These are phyloP conservation scores for Drosophila nigrodunni DNA, from an alignment of 1,140 invertebrate species.

Conservation along the genomic window DNA sequence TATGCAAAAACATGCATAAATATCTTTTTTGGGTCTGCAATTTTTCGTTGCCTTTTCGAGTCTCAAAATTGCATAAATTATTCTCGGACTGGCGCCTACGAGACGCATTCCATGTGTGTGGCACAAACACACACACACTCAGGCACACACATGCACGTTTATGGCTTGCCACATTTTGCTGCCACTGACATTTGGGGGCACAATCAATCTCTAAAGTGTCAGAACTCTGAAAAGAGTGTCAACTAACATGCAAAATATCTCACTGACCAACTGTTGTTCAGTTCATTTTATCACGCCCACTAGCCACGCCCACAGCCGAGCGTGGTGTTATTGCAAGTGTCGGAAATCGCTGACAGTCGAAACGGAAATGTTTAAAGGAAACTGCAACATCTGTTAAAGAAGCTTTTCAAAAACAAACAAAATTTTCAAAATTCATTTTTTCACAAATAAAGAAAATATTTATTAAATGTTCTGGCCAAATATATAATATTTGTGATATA, in stretches of 20 bases:
- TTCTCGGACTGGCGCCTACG: conserved; percentile 72
- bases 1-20: conserved; percentile 32
- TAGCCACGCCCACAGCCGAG: conserved; percentile 14
- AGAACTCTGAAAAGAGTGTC: conserved; percentile 50
- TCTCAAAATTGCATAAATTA: conserved; percentile 66
- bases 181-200: conserved; percentile 38
- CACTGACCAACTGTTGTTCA: background rate
- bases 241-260: conserved; percentile 42
- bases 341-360: conserved; percentile 19
- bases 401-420: conserved; percentile 5
- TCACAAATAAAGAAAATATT: conserved; percentile 8
- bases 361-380: conserved; percentile 11
- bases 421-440: conserved; percentile 3
- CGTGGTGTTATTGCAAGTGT: background rate
- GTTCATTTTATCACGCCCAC: background rate
- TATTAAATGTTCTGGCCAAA: background rate
- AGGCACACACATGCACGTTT: background rate
- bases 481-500: conserved; percentile 27
- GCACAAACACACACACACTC: conserved; percentile 17
- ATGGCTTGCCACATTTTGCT: conserved; percentile 16
- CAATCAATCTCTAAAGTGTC: conserved; percentile 50
- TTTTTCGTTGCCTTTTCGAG: conserved; percentile 50
- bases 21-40: conserved; percentile 46
- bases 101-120: conserved; percentile 53
- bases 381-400: conserved; percentile 11